phyloP scores from a whole-genome alignment of 1,140 invertebrate genomes.

The Brachionus rubens region DNA sequence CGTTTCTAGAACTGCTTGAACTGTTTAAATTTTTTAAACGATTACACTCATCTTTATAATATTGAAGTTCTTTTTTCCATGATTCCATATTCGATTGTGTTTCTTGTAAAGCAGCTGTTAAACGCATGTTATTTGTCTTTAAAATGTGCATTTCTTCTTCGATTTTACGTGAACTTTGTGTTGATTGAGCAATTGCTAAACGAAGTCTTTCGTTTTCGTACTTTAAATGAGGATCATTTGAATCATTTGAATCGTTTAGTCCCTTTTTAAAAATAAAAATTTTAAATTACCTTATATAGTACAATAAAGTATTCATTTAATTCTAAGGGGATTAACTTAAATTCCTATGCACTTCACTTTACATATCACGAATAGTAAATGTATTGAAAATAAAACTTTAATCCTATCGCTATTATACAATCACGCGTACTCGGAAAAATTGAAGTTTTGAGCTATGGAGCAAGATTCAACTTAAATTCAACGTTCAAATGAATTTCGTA shows the following conservation, averaged over 20 bases:
- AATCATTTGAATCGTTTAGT: conserved; percentile 40
- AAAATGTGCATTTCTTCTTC: conserved; percentile 90
- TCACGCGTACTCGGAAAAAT: too few relatives aligned
- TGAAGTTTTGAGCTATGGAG: too few relatives aligned
- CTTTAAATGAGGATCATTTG: conserved; percentile 10
- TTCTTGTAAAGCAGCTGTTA: conserved; percentile 91
- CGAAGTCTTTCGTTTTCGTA: conserved; percentile 38
- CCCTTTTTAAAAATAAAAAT: conserved; percentile 46
- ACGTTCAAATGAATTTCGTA: too few relatives aligned
- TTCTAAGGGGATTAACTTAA: too few relatives aligned
- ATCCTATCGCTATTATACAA: too few relatives aligned
- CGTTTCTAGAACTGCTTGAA: conserved; percentile 47
- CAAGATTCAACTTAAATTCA: too few relatives aligned
- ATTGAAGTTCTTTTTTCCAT: conserved; percentile 92
- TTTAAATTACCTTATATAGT: not conserved
- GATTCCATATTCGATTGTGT: conserved; percentile 95
- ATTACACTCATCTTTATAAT: conserved; percentile 90
- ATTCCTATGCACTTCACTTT: too few relatives aligned
- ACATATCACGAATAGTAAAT: too few relatives aligned
- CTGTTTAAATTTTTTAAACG: conserved; percentile 70
- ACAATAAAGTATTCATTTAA: too few relatives aligned
- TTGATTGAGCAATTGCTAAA: conserved; percentile 67
- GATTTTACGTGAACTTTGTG: conserved; percentile 93
- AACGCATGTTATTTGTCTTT: conserved; percentile 88
- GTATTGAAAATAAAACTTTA: too few relatives aligned